A percentile compares a stretch with the other conserved stretches of the same genome.
Conservation (phyloP, 2,888 invertebrate genomes). For the Panopea generosa region DNA sequence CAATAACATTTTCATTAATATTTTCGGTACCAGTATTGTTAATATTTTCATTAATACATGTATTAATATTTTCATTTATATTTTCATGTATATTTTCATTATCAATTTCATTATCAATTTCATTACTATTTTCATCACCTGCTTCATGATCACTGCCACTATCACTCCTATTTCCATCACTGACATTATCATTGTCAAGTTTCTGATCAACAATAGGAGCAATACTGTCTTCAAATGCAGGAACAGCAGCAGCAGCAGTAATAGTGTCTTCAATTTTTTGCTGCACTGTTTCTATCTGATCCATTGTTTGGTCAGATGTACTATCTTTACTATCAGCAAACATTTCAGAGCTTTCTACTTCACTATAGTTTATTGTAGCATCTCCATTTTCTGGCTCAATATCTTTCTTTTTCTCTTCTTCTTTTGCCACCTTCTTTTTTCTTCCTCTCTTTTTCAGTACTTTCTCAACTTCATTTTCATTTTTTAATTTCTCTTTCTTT, state of each 20-base stretch:
- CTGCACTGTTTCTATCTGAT: not conserved
- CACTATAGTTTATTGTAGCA: conserved; percentile 69
- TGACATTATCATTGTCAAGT: conserved; percentile 33
- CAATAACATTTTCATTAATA: conserved; percentile 25
- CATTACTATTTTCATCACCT: conserved; percentile 1
- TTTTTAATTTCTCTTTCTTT: conserved; percentile 37
- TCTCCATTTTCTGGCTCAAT: conserved; percentile 58
- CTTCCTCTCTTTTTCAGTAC: conserved; percentile 57
- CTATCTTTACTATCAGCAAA: conserved; percentile 70
- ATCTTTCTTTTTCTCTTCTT: conserved; percentile 47
- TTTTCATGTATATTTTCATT: conserved; percentile 19
- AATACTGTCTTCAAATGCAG: conserved; percentile 31
- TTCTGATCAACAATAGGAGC: no score
- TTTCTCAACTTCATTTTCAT: conserved; percentile 40
- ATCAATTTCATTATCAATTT: conserved; percentile 7
- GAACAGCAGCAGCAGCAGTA: conserved; percentile 18
- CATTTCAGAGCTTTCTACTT: conserved; percentile 62
- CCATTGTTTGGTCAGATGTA: conserved; percentile 49
- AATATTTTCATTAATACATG: conserved; percentile 9
- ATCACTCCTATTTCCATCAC: conserved; percentile 12
- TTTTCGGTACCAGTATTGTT: conserved; percentile 20
- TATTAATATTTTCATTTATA: conserved; percentile 16
- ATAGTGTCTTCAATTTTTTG: conserved; percentile 21
- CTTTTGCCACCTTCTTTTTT: conserved; percentile 48
- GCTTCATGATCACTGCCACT: conserved; percentile 30